Conservation (phyloP, 2,113 vertebrate genomes). For the Macquaria ambigua region DNA sequence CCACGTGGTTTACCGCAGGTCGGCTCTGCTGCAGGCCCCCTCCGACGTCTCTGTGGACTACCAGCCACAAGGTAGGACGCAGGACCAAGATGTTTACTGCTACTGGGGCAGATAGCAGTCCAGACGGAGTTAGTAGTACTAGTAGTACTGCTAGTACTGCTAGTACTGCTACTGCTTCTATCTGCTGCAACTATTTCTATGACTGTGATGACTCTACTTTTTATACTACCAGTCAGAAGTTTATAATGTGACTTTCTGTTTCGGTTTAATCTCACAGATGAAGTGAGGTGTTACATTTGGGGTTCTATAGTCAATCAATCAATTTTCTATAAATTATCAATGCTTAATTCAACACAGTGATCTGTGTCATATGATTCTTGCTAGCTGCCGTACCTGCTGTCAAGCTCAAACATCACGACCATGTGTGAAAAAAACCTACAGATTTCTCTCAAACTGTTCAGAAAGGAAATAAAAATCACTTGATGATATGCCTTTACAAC, state of each 20-base stretch:
- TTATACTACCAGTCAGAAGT: background rate
- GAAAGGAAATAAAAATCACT: background rate
- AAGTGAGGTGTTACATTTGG: background rate
- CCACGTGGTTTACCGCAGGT: slow-evolving; percentile 95
- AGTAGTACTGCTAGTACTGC: background rate
- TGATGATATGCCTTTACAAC: background rate
- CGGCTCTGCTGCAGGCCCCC: slow-evolving; percentile 82
- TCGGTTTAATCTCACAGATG: background rate
- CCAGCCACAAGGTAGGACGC: slow-evolving; percentile 76
- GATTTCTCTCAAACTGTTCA: background rate
- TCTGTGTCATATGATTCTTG: background rate
- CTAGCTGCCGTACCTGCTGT: too few species aligned
- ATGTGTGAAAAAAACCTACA: background rate
- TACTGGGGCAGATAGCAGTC: background rate
- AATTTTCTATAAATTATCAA: background rate
- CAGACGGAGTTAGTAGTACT: background rate
- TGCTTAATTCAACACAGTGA: background rate
- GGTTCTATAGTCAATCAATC: background rate
- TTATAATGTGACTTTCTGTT: background rate
- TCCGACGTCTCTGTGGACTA: slow-evolving; percentile 82
- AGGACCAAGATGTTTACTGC: accelerated
- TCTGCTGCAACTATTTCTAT: background rate
- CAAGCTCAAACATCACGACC: background rate
- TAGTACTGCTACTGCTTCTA: background rate
- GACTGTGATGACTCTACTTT: background rate